Evolutionary conservation across 2,113 vertebrate genomes (phyloP), one percentile per base, ranked within the genome.

Genomic region (Channa argus): DNA sequence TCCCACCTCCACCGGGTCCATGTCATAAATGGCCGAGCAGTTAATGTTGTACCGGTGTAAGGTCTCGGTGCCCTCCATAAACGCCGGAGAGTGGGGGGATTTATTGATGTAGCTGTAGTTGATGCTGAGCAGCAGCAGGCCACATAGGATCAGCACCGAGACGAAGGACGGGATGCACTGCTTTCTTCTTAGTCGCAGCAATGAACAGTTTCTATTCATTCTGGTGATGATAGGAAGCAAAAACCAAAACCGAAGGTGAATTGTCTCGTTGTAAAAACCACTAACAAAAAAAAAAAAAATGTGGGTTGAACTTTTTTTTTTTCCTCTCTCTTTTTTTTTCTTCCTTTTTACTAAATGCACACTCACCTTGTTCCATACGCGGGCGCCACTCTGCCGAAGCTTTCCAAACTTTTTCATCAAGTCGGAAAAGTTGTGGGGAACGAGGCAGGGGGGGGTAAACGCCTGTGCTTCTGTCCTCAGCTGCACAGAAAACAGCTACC

Each of bases 1-100:
- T 12, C 96, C 96, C 74, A 97, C 94, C 86, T 98, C 97, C 78
- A 63, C 71, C 2, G 97, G 97, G 74, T 98, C 96, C 80, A 95
- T 92, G 24, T 98, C 86, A 24, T 96, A 98, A 83, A 99, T 80
- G 13, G 86, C 94, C 0, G 91, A 91, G 80, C 97, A 99, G 88
- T 95, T 94, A 61, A 98, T 91, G 13, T 91, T 83, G 74, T 94
- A 88, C 10, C 71, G 86, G n/a, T 74, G 51, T 45, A 61, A 33
- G 0, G 92, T 88, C 10, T 89, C 93, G 53, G 87, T 83, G 54
- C 77, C 93, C 38, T 89, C 75, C 0, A 83, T 88, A 50, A 79
- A 86, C 0, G 2, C 0, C 11, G 89, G 87, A 38, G 88, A 88
- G 45, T 91, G 72, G 44, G 90, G 74, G 5, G 82, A 81, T 15